Evolutionary conservation across 2,888 invertebrate genomes (phyloP).

Genomic region (Ophion slaviceki): DNA sequence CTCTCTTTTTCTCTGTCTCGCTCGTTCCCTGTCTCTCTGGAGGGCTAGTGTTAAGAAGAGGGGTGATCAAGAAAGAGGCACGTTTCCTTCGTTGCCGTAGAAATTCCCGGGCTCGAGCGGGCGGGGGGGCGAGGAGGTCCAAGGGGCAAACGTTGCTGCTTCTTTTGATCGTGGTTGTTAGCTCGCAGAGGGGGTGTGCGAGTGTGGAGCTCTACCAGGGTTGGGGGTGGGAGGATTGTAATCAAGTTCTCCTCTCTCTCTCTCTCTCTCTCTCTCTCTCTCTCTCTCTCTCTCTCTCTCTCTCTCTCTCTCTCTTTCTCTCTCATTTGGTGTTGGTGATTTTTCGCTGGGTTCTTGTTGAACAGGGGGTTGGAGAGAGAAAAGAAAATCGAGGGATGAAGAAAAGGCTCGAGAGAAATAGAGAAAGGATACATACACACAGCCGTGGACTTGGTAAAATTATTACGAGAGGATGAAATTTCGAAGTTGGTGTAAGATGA

Average conservation of each 20-base stretch:
- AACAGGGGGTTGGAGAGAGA: constrained; percentile 33
- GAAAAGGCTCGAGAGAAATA: constrained; percentile 25
- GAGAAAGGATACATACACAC: not conserved
- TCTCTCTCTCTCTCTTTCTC: constrained; percentile 1
- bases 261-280: not conserved
- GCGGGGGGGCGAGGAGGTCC: constrained; percentile 13
- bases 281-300: not conserved
- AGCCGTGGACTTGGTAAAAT: constrained; percentile 69
- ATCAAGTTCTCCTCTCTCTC: constrained; percentile 30
- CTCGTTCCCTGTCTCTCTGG: constrained; percentile 20
- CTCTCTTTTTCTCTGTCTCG: constrained; percentile 46
- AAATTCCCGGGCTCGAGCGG: constrained; percentile 63
- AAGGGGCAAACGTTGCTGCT: constrained; percentile 53
- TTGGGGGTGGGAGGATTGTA: constrained; percentile 33
- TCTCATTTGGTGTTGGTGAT: constrained; percentile 46
- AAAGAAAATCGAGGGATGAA: constrained; percentile 36
- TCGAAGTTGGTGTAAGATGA: constrained; percentile 78
- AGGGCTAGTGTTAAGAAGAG: constrained; percentile 72
- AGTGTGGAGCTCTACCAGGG: constrained; percentile 14
- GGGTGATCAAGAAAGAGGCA: constrained; percentile 72
- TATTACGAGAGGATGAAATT: constrained; percentile 82
- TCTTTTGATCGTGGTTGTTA: constrained; percentile 62
- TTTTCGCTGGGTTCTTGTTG: constrained; percentile 14
- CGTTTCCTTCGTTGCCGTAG: constrained; percentile 66
- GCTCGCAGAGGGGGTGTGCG: constrained; percentile 33